Evolutionary conservation across 2,797 vertebrate genomes (phyloP), one percentile per base, ranked within the genome.

Genomic region (Coregonus suidteri): DNA sequence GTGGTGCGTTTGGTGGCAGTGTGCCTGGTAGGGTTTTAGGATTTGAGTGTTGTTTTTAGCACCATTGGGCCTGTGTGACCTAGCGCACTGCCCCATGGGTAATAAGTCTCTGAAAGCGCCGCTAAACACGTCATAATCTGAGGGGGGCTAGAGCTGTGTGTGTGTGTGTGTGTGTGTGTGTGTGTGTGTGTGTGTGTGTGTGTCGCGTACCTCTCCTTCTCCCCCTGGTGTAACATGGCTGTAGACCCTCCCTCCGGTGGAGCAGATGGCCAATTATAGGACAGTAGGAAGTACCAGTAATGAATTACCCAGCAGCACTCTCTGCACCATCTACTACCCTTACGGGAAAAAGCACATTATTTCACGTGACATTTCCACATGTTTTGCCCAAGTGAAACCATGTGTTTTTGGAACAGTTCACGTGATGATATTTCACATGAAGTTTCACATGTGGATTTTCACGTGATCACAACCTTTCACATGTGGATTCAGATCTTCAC

Each of bases 261-360:
- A 88, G 90, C 93, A 94, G 93, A 93, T 93, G 93, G 90, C 92
- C 92, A 93, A 94, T 93, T 92, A 93, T 90, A 90, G 84, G 91
- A 85, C 91, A 92, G 92, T 90, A 92, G 93, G 90, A 92, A 92
- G 92, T 93, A 85, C 79, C 88, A 86, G 88, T 92, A 91, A 92
- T 25, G 25, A 62, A 62, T 93, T 90, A 87, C 86, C 90, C 89
- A 87, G 83, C 82, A 88, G 88, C 85, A 80, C 73, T 87, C 82
- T 90, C 87, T 85, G 89, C 87, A 84, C 83, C 74, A 84, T 89
- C 83, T 87, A 85, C 80, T 82, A 80, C 87, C 79, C 41, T 47
- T 47, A 47, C 6, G 7, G 9, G 41, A 47, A 47, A 9, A 47
- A 47, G 2, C 41, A 47, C 41, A 47, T 47, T 7, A 47, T 47